Base-by-base conservation (phyloP, 2,888 invertebrate genomes). In the Drosophila diplacantha region DNA sequence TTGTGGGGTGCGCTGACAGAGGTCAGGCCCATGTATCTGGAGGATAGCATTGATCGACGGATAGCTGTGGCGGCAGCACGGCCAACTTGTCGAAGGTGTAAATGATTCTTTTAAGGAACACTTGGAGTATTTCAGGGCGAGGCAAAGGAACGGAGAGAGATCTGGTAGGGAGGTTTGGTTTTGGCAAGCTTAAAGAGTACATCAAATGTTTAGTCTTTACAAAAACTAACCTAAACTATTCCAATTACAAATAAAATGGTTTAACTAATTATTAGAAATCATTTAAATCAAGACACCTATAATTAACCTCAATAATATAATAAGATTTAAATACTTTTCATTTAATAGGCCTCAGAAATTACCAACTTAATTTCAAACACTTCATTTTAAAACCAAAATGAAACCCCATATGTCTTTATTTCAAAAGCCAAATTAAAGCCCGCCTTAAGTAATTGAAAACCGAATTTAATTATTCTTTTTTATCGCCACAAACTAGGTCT, bases 21-120 rank as follows among this genome's bases (percentile, higher is more conserved):
- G 77, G 77, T 80, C 77, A 69, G 66, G 39, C 50, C 58, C 59
- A 62, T 66, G 73, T 72, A 68, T 68, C 71, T 78, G 63, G 61
- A 49, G 69, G 62, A 38, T 35, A 52, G 58, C 79, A 74, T 53
- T 66, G 67, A 66, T 59, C 38, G 46, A 29, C 50, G 43, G 39
- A 56, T 61, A 44, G 44, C 34, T 32, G 37, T 39, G 52, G 53
- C 39, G 38, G 29, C 29, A 26, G 43, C 38, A 32, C 29, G 31
- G 26, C 44, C 38, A 37, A 44, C 55, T 63, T 64, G 55, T 55
- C 43, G 35, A 62, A 66, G 73, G 72, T 73, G 72, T 72, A 70
- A 70, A 73, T 70, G 52, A 62, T 62, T 61, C 60, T 58, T 39
- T 34, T 22, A 35, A 51, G 59, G 75, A 54, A 39, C 12, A 18